A percentile compares a stretch with the other conserved stretches of the same genome.
Conservation (phyloP, 2,113 vertebrate species). For the Nibea coibor region DNA sequence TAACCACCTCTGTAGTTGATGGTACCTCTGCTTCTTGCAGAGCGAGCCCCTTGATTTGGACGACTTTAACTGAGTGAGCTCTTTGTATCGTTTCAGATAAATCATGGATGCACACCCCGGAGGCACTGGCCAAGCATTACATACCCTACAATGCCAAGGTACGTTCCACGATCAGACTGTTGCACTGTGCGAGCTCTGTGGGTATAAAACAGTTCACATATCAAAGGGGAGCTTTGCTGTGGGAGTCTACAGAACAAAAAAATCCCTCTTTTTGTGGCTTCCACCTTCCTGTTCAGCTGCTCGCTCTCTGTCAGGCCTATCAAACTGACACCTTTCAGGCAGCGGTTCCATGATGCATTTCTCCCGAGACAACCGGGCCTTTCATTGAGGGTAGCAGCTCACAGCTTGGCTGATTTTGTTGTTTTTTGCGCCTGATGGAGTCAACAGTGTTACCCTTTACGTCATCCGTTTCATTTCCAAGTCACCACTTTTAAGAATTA, state of each 20-base stretch:
- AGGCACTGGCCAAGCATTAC: conserved; percentile 97
- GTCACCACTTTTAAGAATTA: too few relatives aligned
- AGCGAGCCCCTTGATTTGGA: not conserved
- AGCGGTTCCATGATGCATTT: conserved; percentile 13
- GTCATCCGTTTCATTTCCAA: not conserved
- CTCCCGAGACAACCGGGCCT: not conserved
- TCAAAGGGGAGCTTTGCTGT: not conserved
- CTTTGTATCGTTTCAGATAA: conserved; percentile 92
- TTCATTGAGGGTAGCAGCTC: not conserved
- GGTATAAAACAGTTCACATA: not conserved
- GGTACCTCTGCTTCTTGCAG: not conserved
- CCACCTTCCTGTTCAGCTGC: not conserved
- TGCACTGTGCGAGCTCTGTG: not conserved
- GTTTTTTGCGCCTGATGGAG: not conserved
- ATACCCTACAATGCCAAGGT: conserved; percentile 98
- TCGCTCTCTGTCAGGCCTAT: not conserved
- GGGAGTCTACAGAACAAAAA: not conserved
- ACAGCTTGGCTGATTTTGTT: not conserved
- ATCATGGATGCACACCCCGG: conserved; percentile 99
- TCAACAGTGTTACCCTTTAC: not conserved
- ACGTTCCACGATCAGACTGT: conserved; percentile 67
- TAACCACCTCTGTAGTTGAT: not conserved
- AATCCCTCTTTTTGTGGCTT: not conserved
- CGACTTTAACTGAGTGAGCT: conserved; percentile 19
- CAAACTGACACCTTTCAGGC: not conserved